phyloP scores from a whole-genome alignment of 2,797 vertebrate genomes.

The Presbytis comata region DNA sequence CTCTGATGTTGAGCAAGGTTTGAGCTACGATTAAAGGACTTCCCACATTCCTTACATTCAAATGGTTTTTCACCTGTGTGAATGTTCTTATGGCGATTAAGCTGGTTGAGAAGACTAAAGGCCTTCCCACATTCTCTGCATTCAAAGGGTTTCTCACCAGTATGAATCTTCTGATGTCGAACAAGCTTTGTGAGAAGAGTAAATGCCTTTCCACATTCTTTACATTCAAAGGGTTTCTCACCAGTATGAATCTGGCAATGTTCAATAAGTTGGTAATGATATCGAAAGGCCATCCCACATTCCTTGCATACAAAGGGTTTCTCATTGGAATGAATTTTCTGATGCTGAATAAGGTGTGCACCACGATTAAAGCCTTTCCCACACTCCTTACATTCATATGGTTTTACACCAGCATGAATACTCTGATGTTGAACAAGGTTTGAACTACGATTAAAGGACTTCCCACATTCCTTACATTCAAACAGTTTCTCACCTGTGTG shows the following conservation, averaged over 20 bases:
- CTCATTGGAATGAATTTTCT: not conserved
- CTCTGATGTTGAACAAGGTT: conserved; percentile 21
- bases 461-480: conserved; percentile 44
- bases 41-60: conserved; percentile 45
- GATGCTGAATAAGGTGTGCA: not conserved
- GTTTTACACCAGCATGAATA: not conserved
- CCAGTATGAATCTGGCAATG: not conserved
- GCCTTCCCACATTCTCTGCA: conserved; percentile 4
- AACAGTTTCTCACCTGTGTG: conserved; percentile 10
- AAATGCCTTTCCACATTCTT: not conserved
- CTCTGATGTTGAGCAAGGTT: conserved; percentile 34
- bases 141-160: not conserved
- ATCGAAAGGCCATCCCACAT: not conserved
- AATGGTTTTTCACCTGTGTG: conserved; percentile 43
- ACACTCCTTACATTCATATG: not conserved
- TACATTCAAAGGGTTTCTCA: not conserved
- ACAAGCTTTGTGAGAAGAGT: not conserved
- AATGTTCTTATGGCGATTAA: conserved; percentile 56
- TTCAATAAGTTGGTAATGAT: not conserved
- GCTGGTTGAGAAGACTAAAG: conserved; percentile 49
- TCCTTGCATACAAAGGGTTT: not conserved
- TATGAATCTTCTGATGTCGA: not conserved
- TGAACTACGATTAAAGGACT: not conserved
- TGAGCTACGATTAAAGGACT: conserved; percentile 15
- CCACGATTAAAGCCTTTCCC: not conserved